Conservation (phyloP, 2,113 vertebrate species). For the Chaenogobius annularis region DNA sequence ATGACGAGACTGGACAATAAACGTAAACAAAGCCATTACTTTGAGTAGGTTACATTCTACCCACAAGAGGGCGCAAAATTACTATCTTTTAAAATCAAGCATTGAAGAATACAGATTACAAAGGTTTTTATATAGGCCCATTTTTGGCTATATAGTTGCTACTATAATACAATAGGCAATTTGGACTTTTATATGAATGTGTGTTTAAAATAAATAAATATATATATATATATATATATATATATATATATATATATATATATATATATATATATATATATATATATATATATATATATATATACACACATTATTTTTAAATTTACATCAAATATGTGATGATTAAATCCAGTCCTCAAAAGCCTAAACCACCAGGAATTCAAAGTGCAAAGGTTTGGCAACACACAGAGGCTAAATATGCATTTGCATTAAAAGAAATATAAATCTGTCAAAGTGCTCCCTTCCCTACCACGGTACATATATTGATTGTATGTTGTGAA, state of each 20-base stretch:
- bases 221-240: no score
- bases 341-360: background rate
- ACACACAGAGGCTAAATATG: background rate
- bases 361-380: background rate
- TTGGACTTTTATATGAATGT: no score
- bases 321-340: background rate
- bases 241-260: no score
- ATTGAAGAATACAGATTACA: background rate
- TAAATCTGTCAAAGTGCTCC: no score
- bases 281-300: no score
- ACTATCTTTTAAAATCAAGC: background rate
- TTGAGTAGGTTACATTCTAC: background rate
- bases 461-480: background rate
- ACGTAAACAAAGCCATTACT: background rate
- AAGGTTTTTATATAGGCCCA: background rate
- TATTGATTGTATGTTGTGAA: no score
- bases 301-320: no score
- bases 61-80: conserved; percentile 50
- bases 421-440: no score
- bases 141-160: background rate
- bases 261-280: no score
- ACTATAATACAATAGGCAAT: background rate
- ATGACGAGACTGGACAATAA: background rate
- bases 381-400: no score
- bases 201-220: no score